Evolutionary conservation across 1,140 invertebrate genomes (phyloP), one percentile per base, ranked within the genome.

Genomic region (Anastrepha obliqua): DNA sequence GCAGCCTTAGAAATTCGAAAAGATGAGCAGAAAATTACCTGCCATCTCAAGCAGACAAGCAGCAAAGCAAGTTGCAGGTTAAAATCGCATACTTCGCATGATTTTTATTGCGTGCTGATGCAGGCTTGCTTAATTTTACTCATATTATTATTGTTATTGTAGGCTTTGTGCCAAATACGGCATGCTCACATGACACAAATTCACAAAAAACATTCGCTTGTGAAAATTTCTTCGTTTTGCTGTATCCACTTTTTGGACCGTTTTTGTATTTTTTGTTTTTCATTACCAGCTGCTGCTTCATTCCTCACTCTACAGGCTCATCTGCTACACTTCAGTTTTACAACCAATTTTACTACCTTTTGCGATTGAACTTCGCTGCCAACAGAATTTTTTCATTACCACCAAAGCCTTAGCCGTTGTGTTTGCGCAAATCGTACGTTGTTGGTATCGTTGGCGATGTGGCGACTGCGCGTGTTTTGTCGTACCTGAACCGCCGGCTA

Each of bases 21-120:
- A 55, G 44, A 81, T 81, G 47, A 81, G n/a, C 74, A 81, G 47
- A 81, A 81, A 81, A 81, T 81, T 81, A 81, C 74, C 74, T 81
- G 74, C 8, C 74, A 81, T 9, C 47, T 11, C 47, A 5, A 74
- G 44, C 5, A 81, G 74, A 81, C 47, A 81, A 20, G 74, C 8
- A 81, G 3, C 70, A 6, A 20, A 1, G 13, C 51, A 0, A 29
- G n/a, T 20, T 55, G 8, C 74, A 81, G 74, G 74, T 58, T 55
- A 81, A 55, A 81, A 29, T 3, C 11, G 74, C 74, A 55, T 20
- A 8, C 20, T 55, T 51, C 55, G 51, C 11, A 55, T 9, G 47
- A 8, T 20, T 58, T 20, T 20, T 55, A 9, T 62, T 15, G 4
- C n/a, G 13, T 17, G 60, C 60, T 17, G 15, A 15, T n/a, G 60